These are phyloP conservation scores for Agonopterix alstromeriana DNA, from an alignment of 2,888 invertebrate species.

Conservation along the genomic window DNA sequence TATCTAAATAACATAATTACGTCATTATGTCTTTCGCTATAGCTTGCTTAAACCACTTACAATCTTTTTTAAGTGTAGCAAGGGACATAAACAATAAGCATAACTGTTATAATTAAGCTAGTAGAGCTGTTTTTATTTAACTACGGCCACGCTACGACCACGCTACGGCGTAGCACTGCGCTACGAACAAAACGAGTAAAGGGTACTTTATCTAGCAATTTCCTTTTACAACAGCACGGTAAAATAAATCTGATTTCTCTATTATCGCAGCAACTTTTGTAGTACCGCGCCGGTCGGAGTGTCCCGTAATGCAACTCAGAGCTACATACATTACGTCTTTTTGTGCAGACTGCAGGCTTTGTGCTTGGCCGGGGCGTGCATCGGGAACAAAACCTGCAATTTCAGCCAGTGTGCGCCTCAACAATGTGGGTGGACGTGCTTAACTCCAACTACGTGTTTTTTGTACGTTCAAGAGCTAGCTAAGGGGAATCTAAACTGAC, in stretches of 20 bases:
- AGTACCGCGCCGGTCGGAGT: neutral
- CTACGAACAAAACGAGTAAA: constrained; percentile 1
- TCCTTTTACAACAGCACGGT: neutral
- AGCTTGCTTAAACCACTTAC: too few relatives aligned
- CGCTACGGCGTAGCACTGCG: neutral
- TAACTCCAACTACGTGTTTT: constrained; percentile 7
- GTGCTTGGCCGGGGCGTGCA: constrained; percentile 1
- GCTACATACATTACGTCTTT: neutral
- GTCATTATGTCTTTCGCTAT: too few relatives aligned
- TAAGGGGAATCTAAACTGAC: constrained; percentile 6
- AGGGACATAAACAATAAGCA: too few relatives aligned
- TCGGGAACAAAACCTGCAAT: constrained; percentile 14
- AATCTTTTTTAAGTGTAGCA: too few relatives aligned
- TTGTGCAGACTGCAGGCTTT: neutral
- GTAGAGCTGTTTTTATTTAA: too few relatives aligned
- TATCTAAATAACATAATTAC: too few relatives aligned
- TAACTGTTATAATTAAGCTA: too few relatives aligned
- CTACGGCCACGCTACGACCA: too few relatives aligned
- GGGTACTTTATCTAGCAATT: neutral
- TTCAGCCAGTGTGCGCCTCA: constrained; percentile 7
- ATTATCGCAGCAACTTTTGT: constrained; percentile 3
- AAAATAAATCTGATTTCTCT: neutral
- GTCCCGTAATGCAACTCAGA: neutral
- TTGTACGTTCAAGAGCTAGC: neutral
- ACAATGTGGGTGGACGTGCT: constrained; percentile 11